Percentiles rank a stretch among this genome's conserved stretches.
These are phyloP conservation scores for Huso huso DNA, from an alignment of 2,797 vertebrate genomes.

Conservation along the genomic window DNA sequence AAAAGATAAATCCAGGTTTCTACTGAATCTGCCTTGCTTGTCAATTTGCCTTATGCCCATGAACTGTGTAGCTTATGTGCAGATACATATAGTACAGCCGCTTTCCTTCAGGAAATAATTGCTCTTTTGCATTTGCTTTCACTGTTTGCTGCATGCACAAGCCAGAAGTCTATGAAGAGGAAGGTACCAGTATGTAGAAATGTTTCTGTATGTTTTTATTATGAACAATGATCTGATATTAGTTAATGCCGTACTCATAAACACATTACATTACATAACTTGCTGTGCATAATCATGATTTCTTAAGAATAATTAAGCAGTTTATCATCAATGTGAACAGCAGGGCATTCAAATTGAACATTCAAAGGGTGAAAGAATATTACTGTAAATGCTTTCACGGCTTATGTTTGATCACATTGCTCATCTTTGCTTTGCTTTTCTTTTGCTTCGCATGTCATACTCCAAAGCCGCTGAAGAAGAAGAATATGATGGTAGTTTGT, in stretches of 20 bases:
- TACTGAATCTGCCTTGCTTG: slow-evolving; percentile 36
- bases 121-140: slow-evolving; percentile 67
- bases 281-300: too few relatives aligned
- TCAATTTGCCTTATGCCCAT: slow-evolving; percentile 1
- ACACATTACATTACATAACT: too few relatives aligned
- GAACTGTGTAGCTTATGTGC: slow-evolving; percentile 1
- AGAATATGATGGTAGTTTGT: slow-evolving; percentile 61
- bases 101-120: slow-evolving; percentile 47
- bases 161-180: slow-evolving; percentile 66
- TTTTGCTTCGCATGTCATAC: slow-evolving; percentile 51
- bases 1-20: slow-evolving; percentile 29
- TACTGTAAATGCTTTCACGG: slow-evolving; percentile 33
- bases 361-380: slow-evolving; percentile 49
- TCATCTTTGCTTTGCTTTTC: slow-evolving; percentile 50
- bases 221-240: too few relatives aligned
- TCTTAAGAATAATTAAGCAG: too few relatives aligned
- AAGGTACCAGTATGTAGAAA: slow-evolving; percentile 63
- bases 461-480: slow-evolving; percentile 53
- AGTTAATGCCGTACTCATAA: too few relatives aligned
- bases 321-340: too few relatives aligned
- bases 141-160: slow-evolving; percentile 63
- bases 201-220: slow-evolving; percentile 20
- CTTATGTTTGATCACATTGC: slow-evolving; percentile 34
- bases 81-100: not conserved
- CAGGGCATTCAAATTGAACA: too few relatives aligned